Evolutionary conservation across 2,888 invertebrate genomes (phyloP), one percentile per base, ranked within the genome.

Genomic region (Osedax frankpressi): DNA sequence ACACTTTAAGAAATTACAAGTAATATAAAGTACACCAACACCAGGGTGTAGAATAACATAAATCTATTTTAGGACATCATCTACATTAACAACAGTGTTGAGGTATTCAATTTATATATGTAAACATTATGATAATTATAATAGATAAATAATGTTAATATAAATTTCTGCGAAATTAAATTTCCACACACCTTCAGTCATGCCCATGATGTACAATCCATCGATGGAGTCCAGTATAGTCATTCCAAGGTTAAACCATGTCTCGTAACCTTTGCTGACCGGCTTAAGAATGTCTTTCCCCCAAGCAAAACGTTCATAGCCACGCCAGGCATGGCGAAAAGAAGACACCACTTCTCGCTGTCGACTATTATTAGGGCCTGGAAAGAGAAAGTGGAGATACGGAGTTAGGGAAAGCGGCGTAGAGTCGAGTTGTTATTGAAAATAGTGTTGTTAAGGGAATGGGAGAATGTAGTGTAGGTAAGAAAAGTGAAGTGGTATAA

Each of bases 241-340:
- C n/a, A 98, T 88, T 0, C 96, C 97, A 1, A 97, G 87, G 0
- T 91, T 91, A 85, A 98, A 97, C 97, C 97, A 98, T 81, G 96
- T 93, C 72, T 90, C 89, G 75, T 90, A 89, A 76, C 89, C 88
- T 79, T 90, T 91, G 0, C 92, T 89, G 30, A 96, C 89, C 0
- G 98, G 97, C 81, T 91, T 92, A 65, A 98, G 87, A 82, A 95
- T 93, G 83, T 98, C 98, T 80, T 93, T 92, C 0, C 97, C 97
- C 97, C 97, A 98, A 0, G 97, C 96, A 85, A 89, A 91, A 75
- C 90, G 88, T 82, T 91, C 92, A 84, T 98, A 98, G 0, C 93
- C 95, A 73, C 87, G 88, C 96, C 96, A 97, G 0, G 95, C 94
- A 85, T 95, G 94, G 80, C 89, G 89, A 81, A 97, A 93, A 2